Percentiles rank a stretch among this genome's conserved stretches.
These are phyloP conservation scores for Cephus rjabovi DNA, from an alignment of 2,888 invertebrate species.

Conservation along the genomic window DNA sequence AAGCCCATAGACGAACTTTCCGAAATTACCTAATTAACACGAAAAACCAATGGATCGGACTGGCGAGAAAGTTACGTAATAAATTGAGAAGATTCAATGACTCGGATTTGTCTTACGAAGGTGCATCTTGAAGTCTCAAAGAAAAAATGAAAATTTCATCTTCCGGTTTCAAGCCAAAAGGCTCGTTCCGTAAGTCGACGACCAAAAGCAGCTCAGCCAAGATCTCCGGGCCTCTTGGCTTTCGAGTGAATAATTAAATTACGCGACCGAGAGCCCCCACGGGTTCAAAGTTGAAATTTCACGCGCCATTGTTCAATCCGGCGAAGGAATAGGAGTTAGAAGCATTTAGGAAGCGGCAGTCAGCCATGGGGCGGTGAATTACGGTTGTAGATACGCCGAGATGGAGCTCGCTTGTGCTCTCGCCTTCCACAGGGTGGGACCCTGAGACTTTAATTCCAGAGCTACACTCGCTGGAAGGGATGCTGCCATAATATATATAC, in stretches of 20 bases:
- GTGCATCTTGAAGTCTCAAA: neutral
- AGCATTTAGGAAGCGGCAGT: constrained; percentile 59
- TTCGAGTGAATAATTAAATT: constrained; percentile 58
- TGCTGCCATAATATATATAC: neutral
- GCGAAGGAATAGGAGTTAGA: constrained; percentile 60
- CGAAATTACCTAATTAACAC: neutral
- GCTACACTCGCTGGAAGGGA: constrained; percentile 39
- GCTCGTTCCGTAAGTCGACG: neutral
- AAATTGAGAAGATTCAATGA: neutral
- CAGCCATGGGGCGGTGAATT: constrained; percentile 48
- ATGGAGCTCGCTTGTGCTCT: constrained; percentile 15
- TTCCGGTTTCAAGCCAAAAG: neutral
- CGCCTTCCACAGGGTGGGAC: constrained; percentile 21
- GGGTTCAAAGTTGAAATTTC: constrained; percentile 64
- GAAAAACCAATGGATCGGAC: neutral
- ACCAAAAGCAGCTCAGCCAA: constrained; percentile 13
- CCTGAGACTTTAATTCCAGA: constrained; percentile 54
- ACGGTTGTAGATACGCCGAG: constrained; percentile 46
- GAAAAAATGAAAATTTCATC: neutral
- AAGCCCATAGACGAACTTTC: neutral
- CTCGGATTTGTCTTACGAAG: neutral
- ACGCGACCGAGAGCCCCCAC: constrained; percentile 48
- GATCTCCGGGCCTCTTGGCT: constrained; percentile 35
- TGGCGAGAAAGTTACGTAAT: neutral
- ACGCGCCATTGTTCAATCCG: constrained; percentile 64